Base-by-base conservation (phyloP, 2,797 vertebrate genomes). In the Trachurus trachurus region DNA sequence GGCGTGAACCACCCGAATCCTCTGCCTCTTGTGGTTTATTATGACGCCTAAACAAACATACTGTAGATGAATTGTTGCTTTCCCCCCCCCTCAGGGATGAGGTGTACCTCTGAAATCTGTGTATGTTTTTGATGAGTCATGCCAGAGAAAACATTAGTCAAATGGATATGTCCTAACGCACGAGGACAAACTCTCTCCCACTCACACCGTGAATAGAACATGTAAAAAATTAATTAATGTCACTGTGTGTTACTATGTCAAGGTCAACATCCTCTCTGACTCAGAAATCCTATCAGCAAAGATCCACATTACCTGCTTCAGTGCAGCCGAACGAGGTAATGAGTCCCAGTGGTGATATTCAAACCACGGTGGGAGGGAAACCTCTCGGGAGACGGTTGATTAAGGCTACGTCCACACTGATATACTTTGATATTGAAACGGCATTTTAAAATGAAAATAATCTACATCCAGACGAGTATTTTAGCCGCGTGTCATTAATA, bases 241-340 rank as follows among this genome's bases (percentile, higher is more conserved):
- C 50, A 65, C 58, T 76, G 37, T 3, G 9, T 76, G 66, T 72
- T 76, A 66, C 60, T 67, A 31, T 66, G 77, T 83, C 73, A 75
- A 86, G 82, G 81, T 83, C 76, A 75, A 64, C 58, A 73, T 66
- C 57, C 59, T 74, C 62, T 69, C 66, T 60, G 53, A 59, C 71
- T 81, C 77, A 54, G 57, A 76, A 68, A 79, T 75, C 61, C 49
- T 71, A 37, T 82, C 67, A 71, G 68, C 52, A 40, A 59, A 81
- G 57, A 75, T 77, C 44, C 76, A 70, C 72, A 76, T 76, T 68
- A 62, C 47, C 78, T 81, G 64, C 63, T 63, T 77, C 58, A 58
- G 31, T 72, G 72, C 78, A 66, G 71, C 74, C 78, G 80, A 87
- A 84, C 70, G 59, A 56, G 52, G 49, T 81, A 86, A 87, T 71